Base-by-base conservation (phyloP, 2,888 invertebrate species). In the Camptogramma bilineatum region DNA sequence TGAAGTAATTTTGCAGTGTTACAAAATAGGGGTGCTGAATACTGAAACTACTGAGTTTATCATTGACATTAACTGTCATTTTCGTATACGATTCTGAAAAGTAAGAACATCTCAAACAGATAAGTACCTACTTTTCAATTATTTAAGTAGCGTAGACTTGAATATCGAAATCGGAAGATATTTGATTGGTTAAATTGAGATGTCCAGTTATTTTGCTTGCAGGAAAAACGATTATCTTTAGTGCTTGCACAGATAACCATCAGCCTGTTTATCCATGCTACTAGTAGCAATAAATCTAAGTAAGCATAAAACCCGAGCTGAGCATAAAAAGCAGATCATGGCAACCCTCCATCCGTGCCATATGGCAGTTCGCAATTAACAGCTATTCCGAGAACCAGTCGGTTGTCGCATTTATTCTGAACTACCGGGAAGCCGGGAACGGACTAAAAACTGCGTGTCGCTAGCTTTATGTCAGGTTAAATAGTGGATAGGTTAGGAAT, bases 381-480 rank as follows among this genome's bases (percentile, higher is more conserved):
- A 73, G 80, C 79, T 79, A 78, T 82, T 79, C 81, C 70, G 72
- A 76, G 83, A 85, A 75, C 72, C 71, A 74, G 75, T 52, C 52
- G 61, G 50, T 48, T 54, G 47, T 57, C 24, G 46, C 55, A 28
- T 28, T 28, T 54, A 54, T 60, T 59, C 52, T 59, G 54, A 24
- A 71, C 74, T 84, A 80, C 81, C 74, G 70, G 74, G 83, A 81
- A 81, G 80, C 81, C 74, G 70, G 74, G 83, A 81, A 81, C 58
- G 60, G 55, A 66, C 73, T 79, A 81, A 79, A 83, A 80, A 73
- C 70, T 9, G 54, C 52, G 56, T 56, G 52, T 24, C 46, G 56
- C 52, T 13, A 34, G 21, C 56, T 56, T 56, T 56, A 64, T 52
- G 34, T 17, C 51, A 28, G 7, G 28, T 50, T 39, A 5, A 21